Conservation (phyloP, 2,113 vertebrate genomes). For the Podarcis muralis region DNA sequence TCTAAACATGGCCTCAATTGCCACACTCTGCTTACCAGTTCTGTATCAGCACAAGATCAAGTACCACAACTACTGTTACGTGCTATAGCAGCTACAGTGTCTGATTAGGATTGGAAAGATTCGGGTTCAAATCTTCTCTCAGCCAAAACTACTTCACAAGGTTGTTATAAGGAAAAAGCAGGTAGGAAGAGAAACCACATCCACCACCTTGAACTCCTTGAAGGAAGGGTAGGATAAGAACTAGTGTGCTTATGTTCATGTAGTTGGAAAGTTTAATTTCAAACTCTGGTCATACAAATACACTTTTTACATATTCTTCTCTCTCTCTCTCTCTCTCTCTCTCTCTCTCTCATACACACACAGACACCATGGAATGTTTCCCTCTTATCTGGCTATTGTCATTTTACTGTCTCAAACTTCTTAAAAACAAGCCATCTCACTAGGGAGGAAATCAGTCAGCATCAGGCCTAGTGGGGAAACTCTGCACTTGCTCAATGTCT, state of each 20-base stretch:
- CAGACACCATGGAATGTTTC: conserved; percentile 66
- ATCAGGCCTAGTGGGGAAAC: conserved; percentile 77
- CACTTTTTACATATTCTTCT: neutral
- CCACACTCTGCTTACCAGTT: no score
- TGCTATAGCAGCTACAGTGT: neutral
- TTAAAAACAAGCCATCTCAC: conserved; percentile 71
- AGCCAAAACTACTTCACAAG: neutral
- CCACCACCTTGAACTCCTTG: neutral
- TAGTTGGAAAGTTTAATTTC: conserved; percentile 29
- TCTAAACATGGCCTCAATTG: accelerated
- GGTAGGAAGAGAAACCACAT: no score
- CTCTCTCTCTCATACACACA: conserved; percentile 10
- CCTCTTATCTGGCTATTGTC: conserved; percentile 81
- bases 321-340: neutral
- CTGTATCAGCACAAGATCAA: neutral
- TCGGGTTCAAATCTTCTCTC: neutral
- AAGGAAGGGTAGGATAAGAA: neutral
- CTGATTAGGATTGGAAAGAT: neutral
- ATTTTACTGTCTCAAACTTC: conserved; percentile 78
- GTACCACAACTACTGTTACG: neutral
- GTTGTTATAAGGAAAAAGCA: neutral
- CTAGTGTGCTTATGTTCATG: neutral
- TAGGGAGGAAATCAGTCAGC: conserved; percentile 76
- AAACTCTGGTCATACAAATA: neutral
- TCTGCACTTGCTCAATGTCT: conserved; percentile 84